Evolutionary conservation across 2,113 vertebrate genomes (phyloP).

Genomic region (Amia ocellicauda): DNA sequence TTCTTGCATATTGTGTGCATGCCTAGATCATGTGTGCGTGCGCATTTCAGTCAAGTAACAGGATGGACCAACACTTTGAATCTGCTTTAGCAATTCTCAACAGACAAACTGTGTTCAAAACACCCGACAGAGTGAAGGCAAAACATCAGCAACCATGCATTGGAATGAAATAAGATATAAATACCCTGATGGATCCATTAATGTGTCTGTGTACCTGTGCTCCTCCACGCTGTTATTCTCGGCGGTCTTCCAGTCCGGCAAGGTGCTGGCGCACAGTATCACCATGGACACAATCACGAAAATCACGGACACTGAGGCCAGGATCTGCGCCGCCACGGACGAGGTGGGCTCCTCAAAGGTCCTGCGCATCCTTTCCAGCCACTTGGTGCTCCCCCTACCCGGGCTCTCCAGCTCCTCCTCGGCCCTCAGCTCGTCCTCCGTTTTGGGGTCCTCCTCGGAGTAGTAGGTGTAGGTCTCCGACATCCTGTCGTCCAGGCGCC

Average conservation of each 20-base stretch:
- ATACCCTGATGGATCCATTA: constrained; percentile 79
- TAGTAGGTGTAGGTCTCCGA: constrained; percentile 84
- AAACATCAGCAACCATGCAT: too few species aligned
- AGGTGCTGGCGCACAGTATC: constrained; percentile 92
- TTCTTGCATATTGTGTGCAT: too few species aligned
- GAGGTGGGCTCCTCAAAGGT: constrained; percentile 96
- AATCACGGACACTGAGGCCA: constrained; percentile 89
- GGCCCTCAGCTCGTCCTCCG: constrained; percentile 51
- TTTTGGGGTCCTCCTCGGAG: constrained; percentile 63
- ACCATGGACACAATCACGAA: constrained; percentile 97
- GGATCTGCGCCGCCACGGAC: constrained; percentile 85
- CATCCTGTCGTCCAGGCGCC: constrained; percentile 94
- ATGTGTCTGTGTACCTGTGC: constrained; percentile 87
- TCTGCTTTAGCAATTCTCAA: too few species aligned
- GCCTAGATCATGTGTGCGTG: too few species aligned
- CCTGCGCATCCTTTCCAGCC: constrained; percentile 86
- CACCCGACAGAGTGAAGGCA: too few species aligned
- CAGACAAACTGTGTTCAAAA: too few species aligned
- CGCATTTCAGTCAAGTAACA: too few species aligned
- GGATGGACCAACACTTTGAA: too few species aligned
- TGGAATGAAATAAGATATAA: constrained; percentile 21
- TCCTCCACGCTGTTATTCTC: constrained; percentile 89
- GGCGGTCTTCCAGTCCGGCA: constrained; percentile 93
- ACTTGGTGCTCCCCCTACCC: constrained; percentile 59
- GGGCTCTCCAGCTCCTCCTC: constrained; percentile 24